Conservation (phyloP, 1,140 invertebrate species). For the Diachasmimorpha longicaudata region DNA sequence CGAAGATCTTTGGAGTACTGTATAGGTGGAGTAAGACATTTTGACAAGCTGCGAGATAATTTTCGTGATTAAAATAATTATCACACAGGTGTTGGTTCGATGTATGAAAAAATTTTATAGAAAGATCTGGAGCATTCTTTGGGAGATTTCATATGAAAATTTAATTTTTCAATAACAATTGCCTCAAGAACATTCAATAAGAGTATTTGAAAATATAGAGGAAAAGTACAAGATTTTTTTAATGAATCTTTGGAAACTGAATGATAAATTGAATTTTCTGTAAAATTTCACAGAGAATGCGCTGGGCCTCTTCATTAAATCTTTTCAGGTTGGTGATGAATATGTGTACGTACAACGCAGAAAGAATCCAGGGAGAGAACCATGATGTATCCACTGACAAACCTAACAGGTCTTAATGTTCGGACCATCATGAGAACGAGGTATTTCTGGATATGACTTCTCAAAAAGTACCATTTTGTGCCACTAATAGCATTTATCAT, state of each 20-base stretch:
- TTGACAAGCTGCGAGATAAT: slow-evolving; percentile 21
- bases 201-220: too few species aligned
- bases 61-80: too few species aligned
- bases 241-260: too few species aligned
- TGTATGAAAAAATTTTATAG: too few species aligned
- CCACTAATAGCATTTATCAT: neutral
- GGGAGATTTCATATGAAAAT: too few species aligned
- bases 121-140: too few species aligned
- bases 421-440: slow-evolving; percentile 22
- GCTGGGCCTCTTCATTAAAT: neutral
- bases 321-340: neutral
- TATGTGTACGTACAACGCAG: slow-evolving; percentile 4
- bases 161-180: too few species aligned
- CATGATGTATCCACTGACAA: slow-evolving; percentile 10
- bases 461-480: neutral
- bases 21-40: slow-evolving; percentile 16
- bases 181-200: too few species aligned
- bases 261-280: neutral
- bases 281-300: too few species aligned
- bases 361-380: slow-evolving; percentile 23
- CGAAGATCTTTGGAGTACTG: neutral
- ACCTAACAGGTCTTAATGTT: slow-evolving; percentile 7
- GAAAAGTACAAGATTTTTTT: too few species aligned
- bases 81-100: too few species aligned
- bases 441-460: neutral